phyloP scores from a whole-genome alignment of 2,888 invertebrate species.

The Tholera decimalis region DNA sequence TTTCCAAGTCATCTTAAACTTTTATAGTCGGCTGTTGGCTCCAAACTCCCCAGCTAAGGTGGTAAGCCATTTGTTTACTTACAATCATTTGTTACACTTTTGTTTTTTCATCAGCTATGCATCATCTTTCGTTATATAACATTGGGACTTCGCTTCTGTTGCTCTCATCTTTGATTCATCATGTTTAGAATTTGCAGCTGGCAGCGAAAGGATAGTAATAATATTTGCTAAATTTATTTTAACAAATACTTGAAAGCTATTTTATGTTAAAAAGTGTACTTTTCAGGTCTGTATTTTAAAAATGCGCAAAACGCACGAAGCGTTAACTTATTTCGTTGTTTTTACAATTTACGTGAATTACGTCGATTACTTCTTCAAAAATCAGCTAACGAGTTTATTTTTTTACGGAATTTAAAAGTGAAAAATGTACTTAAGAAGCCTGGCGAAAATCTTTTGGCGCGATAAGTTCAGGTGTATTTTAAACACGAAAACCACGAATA shows the following conservation, averaged over 20 bases:
- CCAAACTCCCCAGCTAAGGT: conserved; percentile 73
- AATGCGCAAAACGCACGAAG: too few relatives aligned
- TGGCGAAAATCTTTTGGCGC: conserved; percentile 71
- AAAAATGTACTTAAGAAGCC: conserved; percentile 25
- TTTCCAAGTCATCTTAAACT: conserved; percentile 70
- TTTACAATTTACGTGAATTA: background rate
- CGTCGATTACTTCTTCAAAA: background rate
- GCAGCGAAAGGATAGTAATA: conserved; percentile 44
- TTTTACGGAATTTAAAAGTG: background rate
- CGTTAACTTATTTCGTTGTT: background rate
- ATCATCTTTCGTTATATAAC: conserved; percentile 77
- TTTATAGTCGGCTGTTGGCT: conserved; percentile 67
- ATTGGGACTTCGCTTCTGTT: conserved; percentile 67
- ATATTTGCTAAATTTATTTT: conserved; percentile 16
- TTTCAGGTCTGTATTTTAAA: background rate
- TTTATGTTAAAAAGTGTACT: conserved; percentile 14
- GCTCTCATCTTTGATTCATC: conserved; percentile 58
- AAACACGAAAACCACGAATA: conserved; percentile 1
- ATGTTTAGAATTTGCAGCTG: conserved; percentile 60
- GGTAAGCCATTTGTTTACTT: conserved; percentile 83
- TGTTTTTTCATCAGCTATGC: conserved; percentile 68
- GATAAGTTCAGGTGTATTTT: conserved; percentile 56
- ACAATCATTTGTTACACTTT: conserved; percentile 67
- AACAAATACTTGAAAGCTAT: background rate
- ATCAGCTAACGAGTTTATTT: background rate